Evolutionary conservation across 2,888 invertebrate genomes (phyloP), one percentile per base, ranked within the genome.

Genomic region (Villa cingulata): DNA sequence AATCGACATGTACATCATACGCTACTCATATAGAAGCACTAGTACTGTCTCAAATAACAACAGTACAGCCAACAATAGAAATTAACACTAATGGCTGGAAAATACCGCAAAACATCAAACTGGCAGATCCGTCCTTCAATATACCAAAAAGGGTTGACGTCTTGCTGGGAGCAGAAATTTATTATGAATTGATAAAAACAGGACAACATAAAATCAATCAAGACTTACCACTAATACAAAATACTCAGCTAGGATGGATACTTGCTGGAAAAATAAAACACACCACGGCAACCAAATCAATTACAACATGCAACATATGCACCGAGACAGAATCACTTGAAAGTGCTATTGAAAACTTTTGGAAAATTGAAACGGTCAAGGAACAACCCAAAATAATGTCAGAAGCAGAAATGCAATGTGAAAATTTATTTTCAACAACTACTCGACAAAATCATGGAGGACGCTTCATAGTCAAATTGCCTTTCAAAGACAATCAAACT

Each of bases 61-160:
- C 50, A 12, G 43, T 54, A 37, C 55, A 55, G n/a, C 55, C 55
- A 15, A 47, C 44, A 37, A 41, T 43, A 10, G 49, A 44, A 3
- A 3, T 54, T n/a, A 34, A 51, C 12, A 39, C 41, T 27, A 18
- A 48, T 18, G 19, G 27, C 1, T 53, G 52, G 41, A 49, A 48
- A 43, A 51, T 51, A 17, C 49, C 51, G 37, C 40, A 39, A 34
- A 54, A 55, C 34, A 38, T 56, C 10, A 46, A 41, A 15, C 37
- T 53, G n/a, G 53, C 57, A 3, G 53, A 55, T 44, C 52, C 52
- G 12, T 12, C 42, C n/a, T 56, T 55, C 41, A 27, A 46, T 32
- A 52, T 52, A 37, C 43, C 45, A 9, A 48, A 48, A 10, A 52
- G 47, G 9, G 50, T 54, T 34, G 54, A 54, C 17, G 3, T 52